Conservation (phyloP, 2,888 invertebrate genomes). For the Eilema caniola region DNA sequence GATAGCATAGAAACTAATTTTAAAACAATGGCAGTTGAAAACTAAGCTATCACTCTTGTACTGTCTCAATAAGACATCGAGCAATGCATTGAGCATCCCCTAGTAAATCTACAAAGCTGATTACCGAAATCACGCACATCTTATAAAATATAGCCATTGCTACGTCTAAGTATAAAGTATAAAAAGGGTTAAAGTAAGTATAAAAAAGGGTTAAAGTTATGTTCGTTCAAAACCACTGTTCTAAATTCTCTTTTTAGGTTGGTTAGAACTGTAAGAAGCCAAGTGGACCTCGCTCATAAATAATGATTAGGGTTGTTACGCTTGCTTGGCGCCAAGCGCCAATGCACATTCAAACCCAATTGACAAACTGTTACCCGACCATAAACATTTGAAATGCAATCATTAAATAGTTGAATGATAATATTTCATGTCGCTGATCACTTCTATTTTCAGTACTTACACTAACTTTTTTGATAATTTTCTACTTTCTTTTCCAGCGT, state of each 20-base stretch:
- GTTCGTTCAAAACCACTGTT: too few relatives aligned
- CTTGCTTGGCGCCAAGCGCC: slow-evolving; percentile 12
- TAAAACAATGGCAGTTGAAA: too few relatives aligned
- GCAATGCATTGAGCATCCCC: too few relatives aligned
- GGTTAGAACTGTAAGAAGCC: slow-evolving; percentile 16
- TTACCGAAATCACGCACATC: too few relatives aligned
- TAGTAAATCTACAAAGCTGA: too few relatives aligned
- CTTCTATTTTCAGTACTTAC: slow-evolving; percentile 1
- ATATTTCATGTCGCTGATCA: neutral
- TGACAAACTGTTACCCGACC: slow-evolving; percentile 2
- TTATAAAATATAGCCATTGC: too few relatives aligned
- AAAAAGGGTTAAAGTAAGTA: too few relatives aligned
- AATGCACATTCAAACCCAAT: slow-evolving; percentile 7
- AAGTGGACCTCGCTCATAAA: slow-evolving; percentile 44
- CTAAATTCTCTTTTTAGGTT: neutral
- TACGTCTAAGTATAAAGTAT: too few relatives aligned
- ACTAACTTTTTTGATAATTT: neutral
- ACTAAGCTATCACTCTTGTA: too few relatives aligned
- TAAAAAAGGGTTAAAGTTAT: too few relatives aligned
- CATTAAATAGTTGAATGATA: neutral
- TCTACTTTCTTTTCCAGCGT: neutral
- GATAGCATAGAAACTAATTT: too few relatives aligned
- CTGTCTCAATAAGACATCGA: too few relatives aligned
- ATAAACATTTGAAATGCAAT: slow-evolving; percentile 7
- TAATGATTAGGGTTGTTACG: slow-evolving; percentile 40